phyloP scores from a whole-genome alignment of 92 coral and sea anemone species.

The Phenganax subtilis region DNA sequence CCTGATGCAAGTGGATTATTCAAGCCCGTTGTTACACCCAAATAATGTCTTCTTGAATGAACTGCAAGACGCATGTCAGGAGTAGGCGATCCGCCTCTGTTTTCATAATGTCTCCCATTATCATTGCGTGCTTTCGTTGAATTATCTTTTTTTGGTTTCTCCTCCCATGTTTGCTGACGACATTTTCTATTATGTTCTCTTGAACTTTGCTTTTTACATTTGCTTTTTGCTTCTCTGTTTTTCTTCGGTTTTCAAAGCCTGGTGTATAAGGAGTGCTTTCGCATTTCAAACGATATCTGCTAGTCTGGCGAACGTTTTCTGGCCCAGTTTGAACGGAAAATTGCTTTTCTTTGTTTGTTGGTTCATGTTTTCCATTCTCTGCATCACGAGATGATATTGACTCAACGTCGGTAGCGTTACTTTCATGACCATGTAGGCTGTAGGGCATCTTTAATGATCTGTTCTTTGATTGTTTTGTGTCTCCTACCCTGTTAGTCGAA shows the following conservation, averaged over 20 bases:
- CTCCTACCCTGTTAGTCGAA: constrained; percentile 34
- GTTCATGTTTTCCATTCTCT: constrained; percentile 13
- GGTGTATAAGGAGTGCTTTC: constrained; percentile 32
- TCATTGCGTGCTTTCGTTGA: constrained; percentile 37
- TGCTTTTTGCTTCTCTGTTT: background rate
- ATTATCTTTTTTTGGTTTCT: constrained; percentile 17
- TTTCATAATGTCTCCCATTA: constrained; percentile 57
- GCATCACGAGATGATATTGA: constrained; percentile 42
- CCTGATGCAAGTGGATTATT: constrained; percentile 33
- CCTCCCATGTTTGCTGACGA: constrained; percentile 13
- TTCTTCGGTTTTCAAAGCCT: constrained; percentile 23
- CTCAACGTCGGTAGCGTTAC: constrained; percentile 35
- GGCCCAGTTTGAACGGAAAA: constrained; percentile 1
- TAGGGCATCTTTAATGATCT: constrained; percentile 40
- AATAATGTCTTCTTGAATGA: constrained; percentile 78
- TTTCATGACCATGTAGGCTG: constrained; percentile 40
- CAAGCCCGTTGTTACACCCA: constrained; percentile 70
- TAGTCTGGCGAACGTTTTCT: background rate
- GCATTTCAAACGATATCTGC: constrained; percentile 41
- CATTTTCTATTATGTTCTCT: constrained; percentile 64
- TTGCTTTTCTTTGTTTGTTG: constrained; percentile 26
- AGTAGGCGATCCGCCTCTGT: constrained; percentile 89
- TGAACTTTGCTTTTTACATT: constrained; percentile 9
- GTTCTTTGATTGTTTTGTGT: background rate
- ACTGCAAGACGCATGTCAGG: constrained; percentile 86